Evolutionary conservation across 2,113 vertebrate genomes (phyloP).

Genomic region (Hyla sarda): DNA sequence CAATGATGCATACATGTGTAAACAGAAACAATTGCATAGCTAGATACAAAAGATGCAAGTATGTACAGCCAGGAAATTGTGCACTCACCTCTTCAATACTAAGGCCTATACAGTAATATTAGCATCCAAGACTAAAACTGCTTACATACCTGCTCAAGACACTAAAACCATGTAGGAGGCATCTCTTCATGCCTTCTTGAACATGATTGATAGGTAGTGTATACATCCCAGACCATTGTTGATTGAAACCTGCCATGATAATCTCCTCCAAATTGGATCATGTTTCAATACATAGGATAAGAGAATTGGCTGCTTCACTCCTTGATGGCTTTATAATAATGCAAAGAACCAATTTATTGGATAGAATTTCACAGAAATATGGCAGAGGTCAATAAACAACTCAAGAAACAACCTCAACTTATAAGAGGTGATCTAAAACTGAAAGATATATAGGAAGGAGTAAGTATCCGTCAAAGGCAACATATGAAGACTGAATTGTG

Average conservation of each 20-base stretch:
- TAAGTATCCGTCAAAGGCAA: not conserved
- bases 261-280: not conserved
- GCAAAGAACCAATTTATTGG: not conserved
- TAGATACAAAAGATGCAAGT: constrained; percentile 5
- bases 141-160: not conserved
- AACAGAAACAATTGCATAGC: constrained; percentile 27
- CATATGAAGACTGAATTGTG: not conserved
- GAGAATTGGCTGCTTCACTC: not conserved
- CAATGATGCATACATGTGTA: constrained; percentile 20
- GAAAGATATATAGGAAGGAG: not conserved
- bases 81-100: constrained; percentile 20
- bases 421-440: not conserved
- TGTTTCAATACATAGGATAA: too few relatives aligned
- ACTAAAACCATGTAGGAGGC: not conserved
- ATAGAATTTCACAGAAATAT: not conserved
- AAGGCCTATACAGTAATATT: not conserved
- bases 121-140: not conserved
- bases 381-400: not conserved
- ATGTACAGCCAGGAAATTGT: constrained; percentile 31
- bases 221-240: not conserved
- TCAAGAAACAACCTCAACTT: not conserved
- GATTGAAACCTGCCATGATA: not conserved
- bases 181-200: not conserved
- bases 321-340: not conserved
- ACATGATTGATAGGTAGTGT: not conserved